Evolutionary conservation across 2,113 vertebrate species (phyloP), one percentile per base, ranked within the genome.

Genomic region (Manacus vitellinus): DNA sequence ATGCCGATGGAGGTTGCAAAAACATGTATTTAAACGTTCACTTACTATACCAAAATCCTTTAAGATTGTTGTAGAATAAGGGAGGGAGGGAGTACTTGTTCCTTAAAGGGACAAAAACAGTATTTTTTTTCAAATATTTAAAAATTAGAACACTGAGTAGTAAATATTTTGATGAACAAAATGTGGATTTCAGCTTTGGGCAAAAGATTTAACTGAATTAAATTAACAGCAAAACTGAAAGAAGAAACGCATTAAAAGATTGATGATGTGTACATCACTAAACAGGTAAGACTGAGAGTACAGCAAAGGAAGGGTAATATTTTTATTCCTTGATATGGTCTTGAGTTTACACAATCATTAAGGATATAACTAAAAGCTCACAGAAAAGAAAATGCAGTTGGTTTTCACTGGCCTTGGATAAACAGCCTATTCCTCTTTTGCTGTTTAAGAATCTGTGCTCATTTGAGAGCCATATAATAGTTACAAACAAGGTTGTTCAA

Each of bases 401-500:
- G 6, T 28, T 91, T 94, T 77, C 68, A 58, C 1, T 49, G n/a
- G 70, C 37, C 61, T 62, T 84, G 23, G 66, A 78, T 85, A 93
- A 95, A 77, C 43, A 87, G 28, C 13, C 28, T 65, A 33, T 88
- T 85, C 54, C 28, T 90, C 79, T 81, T 30, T 63, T 47, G 56
- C 37, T 83, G 47, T 75, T 58, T 65, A 87, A 85, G 84, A 92
- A 77, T 52, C 70, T 79, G 71, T 72, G 59, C 54, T 93, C 74
- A 73, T 96, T 76, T 91, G 55, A 91, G 70, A 49, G 44, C 67
- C 88, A 31, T 61, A 54, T 12, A 52, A 70, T 49, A 73, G 85
- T 70, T 78, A 82, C 47, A 88, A 85, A 89, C 87, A 96, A 96
- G 90, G 93, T 85, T 96, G 56, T 81, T 95, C 92, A 96, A 96